These are phyloP conservation scores for Chrysolina haemoptera DNA, from an alignment of 2,888 invertebrate genomes.

Conservation along the genomic window DNA sequence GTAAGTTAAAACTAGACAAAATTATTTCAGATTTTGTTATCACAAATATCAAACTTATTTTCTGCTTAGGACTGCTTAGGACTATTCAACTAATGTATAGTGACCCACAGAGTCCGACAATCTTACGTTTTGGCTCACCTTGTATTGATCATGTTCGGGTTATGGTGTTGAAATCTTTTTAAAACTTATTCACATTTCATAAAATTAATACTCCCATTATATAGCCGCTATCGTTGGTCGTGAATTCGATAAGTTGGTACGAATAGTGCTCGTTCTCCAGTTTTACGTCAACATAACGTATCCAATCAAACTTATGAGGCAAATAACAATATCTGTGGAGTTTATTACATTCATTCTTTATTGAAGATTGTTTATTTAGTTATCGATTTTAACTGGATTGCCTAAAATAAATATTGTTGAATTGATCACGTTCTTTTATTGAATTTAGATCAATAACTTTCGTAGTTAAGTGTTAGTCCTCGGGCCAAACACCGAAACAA, in stretches of 20 bases:
- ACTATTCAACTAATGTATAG: no score
- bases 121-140: no score
- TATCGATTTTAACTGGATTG: not conserved
- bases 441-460: not conserved
- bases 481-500: no score
- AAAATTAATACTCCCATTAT: not conserved
- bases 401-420: not conserved
- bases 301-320: not conserved
- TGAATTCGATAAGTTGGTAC: not conserved
- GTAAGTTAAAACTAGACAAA: no score
- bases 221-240: not conserved
- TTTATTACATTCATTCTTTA: conserved; percentile 11
- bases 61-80: no score
- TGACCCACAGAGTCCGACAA: no score
- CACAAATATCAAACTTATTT: no score
- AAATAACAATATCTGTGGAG: not conserved
- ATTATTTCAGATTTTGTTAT: no score
- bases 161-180: no score
- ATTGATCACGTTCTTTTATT: not conserved
- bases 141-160: no score
- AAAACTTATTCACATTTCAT: not conserved
- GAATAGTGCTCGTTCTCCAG: not conserved
- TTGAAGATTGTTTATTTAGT: not conserved
- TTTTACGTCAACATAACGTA: not conserved
- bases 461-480: no score